These are phyloP conservation scores for Drosophila melanogaster DNA, from an alignment of 1,140 invertebrate species.

Conservation along the genomic window DNA sequence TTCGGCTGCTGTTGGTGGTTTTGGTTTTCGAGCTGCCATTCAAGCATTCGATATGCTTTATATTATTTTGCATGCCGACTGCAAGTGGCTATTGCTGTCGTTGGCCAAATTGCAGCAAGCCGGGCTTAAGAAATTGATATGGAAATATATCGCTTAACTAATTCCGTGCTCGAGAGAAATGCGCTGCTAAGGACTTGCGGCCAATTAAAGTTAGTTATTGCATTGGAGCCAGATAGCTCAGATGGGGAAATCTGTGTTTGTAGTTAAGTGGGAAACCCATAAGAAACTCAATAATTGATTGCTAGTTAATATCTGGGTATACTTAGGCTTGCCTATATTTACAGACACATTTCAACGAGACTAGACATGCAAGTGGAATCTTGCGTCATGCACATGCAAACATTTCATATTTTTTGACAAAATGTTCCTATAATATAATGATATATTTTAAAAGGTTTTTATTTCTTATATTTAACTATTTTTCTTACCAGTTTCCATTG, in stretches of 20 bases:
- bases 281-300: neutral
- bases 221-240: slow-evolving; percentile 11
- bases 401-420: no score
- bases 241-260: slow-evolving; percentile 17
- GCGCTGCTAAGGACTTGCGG: slow-evolving; percentile 30
- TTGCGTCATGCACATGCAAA: no score
- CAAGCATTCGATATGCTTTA: slow-evolving; percentile 69
- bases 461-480: no score
- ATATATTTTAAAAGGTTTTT: no score
- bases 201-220: slow-evolving; percentile 47
- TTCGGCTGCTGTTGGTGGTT: neutral
- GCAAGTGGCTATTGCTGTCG: slow-evolving; percentile 35
- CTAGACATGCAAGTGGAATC: no score
- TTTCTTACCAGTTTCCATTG: no score
- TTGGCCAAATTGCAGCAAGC: slow-evolving; percentile 44
- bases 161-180: slow-evolving; percentile 45
- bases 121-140: slow-evolving; percentile 52
- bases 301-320: neutral
- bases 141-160: slow-evolving; percentile 50
- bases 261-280: neutral
- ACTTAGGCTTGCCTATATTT: neutral
- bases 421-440: no score
- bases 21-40: slow-evolving; percentile 10
- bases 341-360: no score
- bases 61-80: slow-evolving; percentile 59